These are phyloP conservation scores for Tortrix viridana DNA, from an alignment of 2,888 invertebrate genomes.

Conservation along the genomic window DNA sequence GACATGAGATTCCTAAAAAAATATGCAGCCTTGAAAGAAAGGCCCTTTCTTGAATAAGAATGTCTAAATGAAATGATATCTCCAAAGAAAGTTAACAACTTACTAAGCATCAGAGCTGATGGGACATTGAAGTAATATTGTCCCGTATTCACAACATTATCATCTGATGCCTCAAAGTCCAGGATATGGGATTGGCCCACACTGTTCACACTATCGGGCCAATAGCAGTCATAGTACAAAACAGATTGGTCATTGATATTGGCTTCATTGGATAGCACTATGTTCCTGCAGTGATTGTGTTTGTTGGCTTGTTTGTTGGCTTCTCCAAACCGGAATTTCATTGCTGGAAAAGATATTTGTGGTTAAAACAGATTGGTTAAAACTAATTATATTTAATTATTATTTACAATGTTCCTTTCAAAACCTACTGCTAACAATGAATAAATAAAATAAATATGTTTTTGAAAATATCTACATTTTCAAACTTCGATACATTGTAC, in stretches of 20 bases:
- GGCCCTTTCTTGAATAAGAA: too few species aligned
- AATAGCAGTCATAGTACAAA: slow-evolving; percentile 76
- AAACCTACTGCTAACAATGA: too few species aligned
- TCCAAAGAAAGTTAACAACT: slow-evolving; percentile 49
- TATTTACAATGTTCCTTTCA: too few species aligned
- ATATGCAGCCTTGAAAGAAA: too few species aligned
- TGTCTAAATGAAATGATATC: too few species aligned
- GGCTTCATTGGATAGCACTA: slow-evolving; percentile 67
- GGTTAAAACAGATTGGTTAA: too few species aligned
- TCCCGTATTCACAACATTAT: slow-evolving; percentile 65
- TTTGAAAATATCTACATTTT: too few species aligned
- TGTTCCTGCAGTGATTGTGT: slow-evolving; percentile 72
- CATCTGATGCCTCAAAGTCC: slow-evolving; percentile 73
- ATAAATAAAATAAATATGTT: too few species aligned
- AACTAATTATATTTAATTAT: too few species aligned
- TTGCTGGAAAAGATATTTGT: slow-evolving; percentile 57
- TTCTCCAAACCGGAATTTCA: slow-evolving; percentile 75
- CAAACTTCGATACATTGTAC: too few species aligned
- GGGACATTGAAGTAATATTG: slow-evolving; percentile 76
- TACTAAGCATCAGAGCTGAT: slow-evolving; percentile 71
- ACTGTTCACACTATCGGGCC: slow-evolving; percentile 62
- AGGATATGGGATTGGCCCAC: slow-evolving; percentile 68
- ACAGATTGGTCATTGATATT: slow-evolving; percentile 70
- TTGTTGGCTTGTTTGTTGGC: too few species aligned
- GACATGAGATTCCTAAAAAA: too few species aligned